Conservation (phyloP, 2,797 vertebrate species). For the Pseudochirops cupreus region DNA sequence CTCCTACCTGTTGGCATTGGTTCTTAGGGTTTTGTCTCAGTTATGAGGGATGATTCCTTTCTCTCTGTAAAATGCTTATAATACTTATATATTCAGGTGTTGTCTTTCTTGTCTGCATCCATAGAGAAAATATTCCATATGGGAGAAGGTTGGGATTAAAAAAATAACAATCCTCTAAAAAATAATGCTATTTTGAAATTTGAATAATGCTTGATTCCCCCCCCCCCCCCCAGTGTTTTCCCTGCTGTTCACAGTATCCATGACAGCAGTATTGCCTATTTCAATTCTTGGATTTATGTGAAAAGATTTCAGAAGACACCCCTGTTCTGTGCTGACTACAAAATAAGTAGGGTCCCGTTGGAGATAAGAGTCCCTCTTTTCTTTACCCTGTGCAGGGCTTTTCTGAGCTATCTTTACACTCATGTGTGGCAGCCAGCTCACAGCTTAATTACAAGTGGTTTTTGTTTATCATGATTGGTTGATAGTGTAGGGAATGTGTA, state of each 20-base stretch:
- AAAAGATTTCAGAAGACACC: neutral
- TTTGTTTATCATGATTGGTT: neutral
- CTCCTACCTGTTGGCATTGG: neutral
- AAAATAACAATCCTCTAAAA: neutral
- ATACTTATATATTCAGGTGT: neutral
- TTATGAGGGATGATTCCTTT: neutral
- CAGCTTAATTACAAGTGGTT: neutral
- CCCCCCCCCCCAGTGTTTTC: neutral
- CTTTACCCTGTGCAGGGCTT: neutral
- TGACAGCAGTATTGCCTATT: neutral
- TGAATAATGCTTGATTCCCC: neutral
- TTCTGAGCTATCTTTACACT: neutral
- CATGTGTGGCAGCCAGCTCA: neutral
- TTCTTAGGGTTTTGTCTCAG: neutral
- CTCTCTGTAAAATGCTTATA: neutral
- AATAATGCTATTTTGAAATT: neutral
- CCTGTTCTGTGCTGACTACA: neutral
- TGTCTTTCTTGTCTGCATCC: neutral
- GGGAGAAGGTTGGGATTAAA: neutral
- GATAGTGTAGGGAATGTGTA: neutral
- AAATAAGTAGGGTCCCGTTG: neutral
- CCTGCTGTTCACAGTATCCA: neutral
- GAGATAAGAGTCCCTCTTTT: neutral
- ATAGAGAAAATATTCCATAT: neutral
- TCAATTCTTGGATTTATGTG: neutral